A percentile compares a stretch with the other conserved stretches of the same genome.
Evolutionary conservation across 2,797 vertebrate species (phyloP).

Genomic region (Chelon labrosus): DNA sequence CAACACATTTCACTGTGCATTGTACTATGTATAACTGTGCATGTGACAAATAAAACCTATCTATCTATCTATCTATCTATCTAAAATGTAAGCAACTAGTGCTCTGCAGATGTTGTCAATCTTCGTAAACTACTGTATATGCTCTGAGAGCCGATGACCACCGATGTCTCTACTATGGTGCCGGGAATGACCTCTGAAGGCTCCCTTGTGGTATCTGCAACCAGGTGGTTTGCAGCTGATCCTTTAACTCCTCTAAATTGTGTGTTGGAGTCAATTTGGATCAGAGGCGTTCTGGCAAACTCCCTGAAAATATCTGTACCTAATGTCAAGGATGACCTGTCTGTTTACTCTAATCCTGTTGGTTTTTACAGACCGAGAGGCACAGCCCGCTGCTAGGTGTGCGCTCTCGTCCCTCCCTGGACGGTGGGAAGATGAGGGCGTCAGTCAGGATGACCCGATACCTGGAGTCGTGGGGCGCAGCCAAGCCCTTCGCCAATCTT

Average conservation of each 20-base stretch:
- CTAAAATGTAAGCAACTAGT: not conserved
- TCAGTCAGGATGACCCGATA: constrained; percentile 98
- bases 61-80: no score
- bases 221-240: not conserved
- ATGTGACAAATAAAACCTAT: no score
- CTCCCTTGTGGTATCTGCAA: not conserved
- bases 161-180: not conserved
- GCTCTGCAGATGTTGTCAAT: not conserved
- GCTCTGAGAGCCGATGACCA: not conserved
- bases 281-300: not conserved
- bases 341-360: not conserved
- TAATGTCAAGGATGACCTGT: not conserved
- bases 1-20: no score
- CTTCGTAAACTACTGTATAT: not conserved
- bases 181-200: no score
- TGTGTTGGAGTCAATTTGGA: not conserved
- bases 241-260: not conserved
- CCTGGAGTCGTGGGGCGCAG: constrained; percentile 98
- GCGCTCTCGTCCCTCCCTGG: constrained; percentile 89
- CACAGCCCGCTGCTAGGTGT: constrained; percentile 91
- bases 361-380: constrained; percentile 87
- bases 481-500: constrained; percentile 97
- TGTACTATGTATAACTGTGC: no score
- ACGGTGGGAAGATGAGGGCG: constrained; percentile 95
- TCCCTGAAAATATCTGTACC: not conserved